A percentile compares a stretch with the other conserved stretches of the same genome.
These are phyloP conservation scores for Oceanodroma tethys DNA, from an alignment of 2,113 vertebrate genomes.

Conservation along the genomic window DNA sequence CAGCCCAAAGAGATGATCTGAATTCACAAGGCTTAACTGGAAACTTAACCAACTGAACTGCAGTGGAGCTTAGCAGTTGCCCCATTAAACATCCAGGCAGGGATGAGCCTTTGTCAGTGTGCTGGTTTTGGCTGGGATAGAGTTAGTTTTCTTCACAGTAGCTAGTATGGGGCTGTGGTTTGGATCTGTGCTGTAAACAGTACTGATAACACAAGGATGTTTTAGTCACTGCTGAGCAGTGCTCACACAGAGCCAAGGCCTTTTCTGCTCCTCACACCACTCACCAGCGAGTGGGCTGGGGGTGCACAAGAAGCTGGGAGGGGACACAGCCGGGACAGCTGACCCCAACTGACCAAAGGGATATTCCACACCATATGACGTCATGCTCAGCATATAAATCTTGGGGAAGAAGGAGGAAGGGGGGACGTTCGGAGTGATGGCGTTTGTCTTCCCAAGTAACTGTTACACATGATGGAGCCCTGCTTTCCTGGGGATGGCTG, in stretches of 20 bases:
- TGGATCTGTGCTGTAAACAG: background rate
- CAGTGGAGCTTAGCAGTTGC: background rate
- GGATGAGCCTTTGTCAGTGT: background rate
- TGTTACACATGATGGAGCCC: accelerated
- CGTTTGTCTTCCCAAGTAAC: background rate
- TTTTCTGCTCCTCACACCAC: background rate
- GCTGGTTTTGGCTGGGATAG: background rate
- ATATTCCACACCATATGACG: background rate
- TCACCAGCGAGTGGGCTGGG: background rate
- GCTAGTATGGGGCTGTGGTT: background rate
- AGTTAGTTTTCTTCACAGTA: background rate
- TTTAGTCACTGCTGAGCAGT: background rate
- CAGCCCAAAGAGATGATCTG: background rate
- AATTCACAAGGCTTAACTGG: background rate
- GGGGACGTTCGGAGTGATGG: background rate
- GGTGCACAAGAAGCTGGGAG: background rate
- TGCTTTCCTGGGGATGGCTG: background rate
- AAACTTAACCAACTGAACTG: background rate
- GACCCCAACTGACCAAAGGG: background rate
- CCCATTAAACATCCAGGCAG: background rate
- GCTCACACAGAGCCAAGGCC: background rate
- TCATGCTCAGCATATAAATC: background rate
- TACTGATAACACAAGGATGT: background rate
- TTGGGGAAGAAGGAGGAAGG: background rate
- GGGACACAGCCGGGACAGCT: background rate